Conservation (phyloP, 1,140 invertebrate species). For the Drosophila triauraria region DNA sequence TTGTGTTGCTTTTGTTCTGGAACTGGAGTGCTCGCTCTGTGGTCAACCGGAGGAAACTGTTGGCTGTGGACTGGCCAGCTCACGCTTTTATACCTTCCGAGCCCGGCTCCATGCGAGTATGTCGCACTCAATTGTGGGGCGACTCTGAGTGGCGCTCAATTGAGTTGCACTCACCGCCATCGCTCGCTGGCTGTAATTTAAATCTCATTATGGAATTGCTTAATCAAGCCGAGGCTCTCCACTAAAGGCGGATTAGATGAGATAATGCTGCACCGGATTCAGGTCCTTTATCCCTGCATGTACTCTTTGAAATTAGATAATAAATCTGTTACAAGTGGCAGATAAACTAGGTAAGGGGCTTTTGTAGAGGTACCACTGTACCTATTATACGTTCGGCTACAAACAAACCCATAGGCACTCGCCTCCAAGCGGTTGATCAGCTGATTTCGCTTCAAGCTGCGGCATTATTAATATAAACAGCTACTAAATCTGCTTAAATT, state of each 20-base stretch:
- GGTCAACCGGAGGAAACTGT: constrained; percentile 62
- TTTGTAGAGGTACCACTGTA: constrained; percentile 1
- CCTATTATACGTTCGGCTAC: background rate
- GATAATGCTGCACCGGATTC: background rate
- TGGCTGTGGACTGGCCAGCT: constrained; percentile 23
- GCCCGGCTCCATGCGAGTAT: constrained; percentile 30
- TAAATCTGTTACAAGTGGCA: background rate
- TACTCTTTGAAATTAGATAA: background rate
- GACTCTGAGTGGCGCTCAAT: constrained; percentile 71
- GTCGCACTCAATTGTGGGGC: constrained; percentile 49
- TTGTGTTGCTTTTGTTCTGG: constrained; percentile 3
- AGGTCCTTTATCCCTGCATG: background rate
- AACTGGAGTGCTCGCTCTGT: constrained; percentile 33
- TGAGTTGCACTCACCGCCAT: constrained; percentile 48
- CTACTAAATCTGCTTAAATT: constrained; percentile 34
- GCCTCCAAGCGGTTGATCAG: constrained; percentile 14
- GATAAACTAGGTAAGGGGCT: too few relatives aligned
- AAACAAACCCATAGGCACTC: constrained; percentile 1
- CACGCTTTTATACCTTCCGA: constrained; percentile 65
- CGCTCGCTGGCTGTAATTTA: constrained; percentile 54
- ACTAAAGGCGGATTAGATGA: background rate
- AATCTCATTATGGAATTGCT: constrained; percentile 63
- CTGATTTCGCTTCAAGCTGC: constrained; percentile 8
- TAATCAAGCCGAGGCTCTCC: constrained; percentile 6
- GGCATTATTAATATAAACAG: constrained; percentile 36